Percentiles rank a stretch among this genome's conserved stretches.
These are phyloP conservation scores for Tanaodytes sp. DNA, from an alignment of 2,888 invertebrate genomes.

Conservation along the genomic window DNA sequence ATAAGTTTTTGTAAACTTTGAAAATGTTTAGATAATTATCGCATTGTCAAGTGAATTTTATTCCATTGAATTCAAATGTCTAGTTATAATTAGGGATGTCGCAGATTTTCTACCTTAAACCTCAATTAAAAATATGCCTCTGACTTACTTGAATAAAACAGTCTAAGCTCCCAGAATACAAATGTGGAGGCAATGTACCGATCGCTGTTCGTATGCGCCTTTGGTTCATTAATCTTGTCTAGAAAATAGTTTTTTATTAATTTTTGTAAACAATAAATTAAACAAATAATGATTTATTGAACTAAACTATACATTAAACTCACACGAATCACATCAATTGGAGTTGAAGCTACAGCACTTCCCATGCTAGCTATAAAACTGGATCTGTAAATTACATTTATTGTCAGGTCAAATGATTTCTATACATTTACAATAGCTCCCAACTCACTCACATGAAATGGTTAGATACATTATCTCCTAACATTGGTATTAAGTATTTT, in stretches of 20 bases:
- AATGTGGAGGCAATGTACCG: constrained; percentile 72
- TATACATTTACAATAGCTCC: no score
- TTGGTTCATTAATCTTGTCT: constrained; percentile 97
- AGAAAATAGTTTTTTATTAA: constrained; percentile 65
- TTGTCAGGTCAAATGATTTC: background rate
- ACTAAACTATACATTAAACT: constrained; percentile 67
- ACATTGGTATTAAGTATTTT: constrained; percentile 78
- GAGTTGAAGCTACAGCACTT: constrained; percentile 94
- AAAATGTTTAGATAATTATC: no score
- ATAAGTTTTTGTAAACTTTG: no score
- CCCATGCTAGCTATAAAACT: constrained; percentile 93
- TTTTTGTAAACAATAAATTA: no score
- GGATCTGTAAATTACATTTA: constrained; percentile 78
- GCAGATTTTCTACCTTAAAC: no score
- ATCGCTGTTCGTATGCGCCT: constrained; percentile 75
- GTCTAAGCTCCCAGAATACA: constrained; percentile 89
- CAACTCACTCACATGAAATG: constrained; percentile 86
- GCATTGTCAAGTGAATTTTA: no score
- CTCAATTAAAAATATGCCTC: no score
- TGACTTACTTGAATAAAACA: constrained; percentile 83
- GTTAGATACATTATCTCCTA: constrained; percentile 87
- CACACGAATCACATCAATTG: constrained; percentile 93
- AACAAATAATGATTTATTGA: background rate
- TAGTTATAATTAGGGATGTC: no score
- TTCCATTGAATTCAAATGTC: no score